Evolutionary conservation across 2,888 invertebrate genomes (phyloP).

Genomic region (Deroplatys truncata): DNA sequence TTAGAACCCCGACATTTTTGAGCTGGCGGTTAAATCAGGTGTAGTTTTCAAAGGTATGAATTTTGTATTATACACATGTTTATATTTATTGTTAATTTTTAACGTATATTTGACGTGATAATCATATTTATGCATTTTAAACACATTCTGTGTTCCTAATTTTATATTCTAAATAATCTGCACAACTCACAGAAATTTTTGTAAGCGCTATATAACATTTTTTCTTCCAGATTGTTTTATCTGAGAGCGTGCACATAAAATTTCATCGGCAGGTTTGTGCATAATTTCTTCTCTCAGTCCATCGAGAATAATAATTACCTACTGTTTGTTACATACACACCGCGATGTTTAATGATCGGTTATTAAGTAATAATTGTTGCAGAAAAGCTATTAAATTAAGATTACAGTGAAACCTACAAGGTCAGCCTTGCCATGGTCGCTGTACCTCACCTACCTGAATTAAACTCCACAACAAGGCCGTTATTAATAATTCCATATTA

Average conservation of each 20-base stretch:
- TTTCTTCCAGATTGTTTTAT: too few species aligned
- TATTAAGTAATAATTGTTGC: background rate
- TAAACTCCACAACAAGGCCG: background rate
- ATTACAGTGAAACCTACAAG: background rate
- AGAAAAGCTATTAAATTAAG: background rate
- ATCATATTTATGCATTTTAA: too few species aligned
- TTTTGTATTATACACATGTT: too few species aligned
- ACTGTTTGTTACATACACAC: background rate
- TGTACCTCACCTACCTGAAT: background rate
- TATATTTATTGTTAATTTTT: too few species aligned
- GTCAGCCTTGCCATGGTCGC: background rate
- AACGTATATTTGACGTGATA: too few species aligned
- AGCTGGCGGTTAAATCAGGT: too few species aligned
- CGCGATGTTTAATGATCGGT: background rate
- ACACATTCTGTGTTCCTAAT: too few species aligned
- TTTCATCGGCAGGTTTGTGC: background rate
- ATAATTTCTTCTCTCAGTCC: background rate
- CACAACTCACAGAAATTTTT: too few species aligned
- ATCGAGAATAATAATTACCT: background rate
- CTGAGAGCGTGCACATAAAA: background rate
- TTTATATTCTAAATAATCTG: too few species aligned
- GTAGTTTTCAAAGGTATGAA: too few species aligned
- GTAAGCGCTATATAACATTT: too few species aligned
- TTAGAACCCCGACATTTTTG: too few species aligned
- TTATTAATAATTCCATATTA: background rate